Evolutionary conservation across 2,888 invertebrate genomes (phyloP).

Genomic region (Caenorhabditis auriculariae): DNA sequence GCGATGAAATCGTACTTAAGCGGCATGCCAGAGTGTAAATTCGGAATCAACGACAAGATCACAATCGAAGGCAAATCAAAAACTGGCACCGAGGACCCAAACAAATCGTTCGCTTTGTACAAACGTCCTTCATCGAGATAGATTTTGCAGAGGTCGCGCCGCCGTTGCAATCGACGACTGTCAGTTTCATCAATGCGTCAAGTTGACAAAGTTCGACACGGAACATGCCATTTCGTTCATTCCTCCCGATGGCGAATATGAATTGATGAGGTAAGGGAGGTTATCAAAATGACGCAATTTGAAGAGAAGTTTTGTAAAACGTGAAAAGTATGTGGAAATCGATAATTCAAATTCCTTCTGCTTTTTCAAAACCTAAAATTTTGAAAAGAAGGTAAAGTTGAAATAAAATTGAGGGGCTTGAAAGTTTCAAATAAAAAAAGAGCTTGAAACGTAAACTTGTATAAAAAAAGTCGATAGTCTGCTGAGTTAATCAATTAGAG

Average conservation of each 20-base stretch:
- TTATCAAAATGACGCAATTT: too few relatives aligned
- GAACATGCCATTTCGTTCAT: constrained; percentile 99
- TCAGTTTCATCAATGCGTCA: constrained; percentile 99
- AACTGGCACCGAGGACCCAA: constrained; percentile 74
- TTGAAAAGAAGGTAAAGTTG: too few relatives aligned
- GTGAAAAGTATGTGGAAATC: too few relatives aligned
- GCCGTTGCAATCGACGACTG: constrained; percentile 99
- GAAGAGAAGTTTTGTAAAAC: too few relatives aligned
- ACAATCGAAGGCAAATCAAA: constrained; percentile 83
- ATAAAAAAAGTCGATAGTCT: too few relatives aligned
- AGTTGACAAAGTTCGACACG: constrained; percentile 98
- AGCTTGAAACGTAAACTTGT: too few relatives aligned
- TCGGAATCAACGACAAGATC: constrained; percentile 97
- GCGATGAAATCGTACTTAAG: constrained; percentile 99
- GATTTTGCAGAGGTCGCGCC: constrained; percentile 74
- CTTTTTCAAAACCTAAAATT: too few relatives aligned
- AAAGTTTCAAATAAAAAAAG: too few relatives aligned
- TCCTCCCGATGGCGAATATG: constrained; percentile 99
- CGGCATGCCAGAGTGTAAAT: constrained; percentile 99
- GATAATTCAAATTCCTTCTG: too few relatives aligned
- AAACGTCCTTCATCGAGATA: constrained; percentile 5
- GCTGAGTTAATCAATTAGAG: too few relatives aligned
- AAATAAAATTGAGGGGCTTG: too few relatives aligned
- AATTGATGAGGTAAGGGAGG: constrained; percentile 88
- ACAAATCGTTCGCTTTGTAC: constrained; percentile 67